phyloP scores from a whole-genome alignment of 2,113 vertebrate species.

The Paramisgurnus dabryanus region DNA sequence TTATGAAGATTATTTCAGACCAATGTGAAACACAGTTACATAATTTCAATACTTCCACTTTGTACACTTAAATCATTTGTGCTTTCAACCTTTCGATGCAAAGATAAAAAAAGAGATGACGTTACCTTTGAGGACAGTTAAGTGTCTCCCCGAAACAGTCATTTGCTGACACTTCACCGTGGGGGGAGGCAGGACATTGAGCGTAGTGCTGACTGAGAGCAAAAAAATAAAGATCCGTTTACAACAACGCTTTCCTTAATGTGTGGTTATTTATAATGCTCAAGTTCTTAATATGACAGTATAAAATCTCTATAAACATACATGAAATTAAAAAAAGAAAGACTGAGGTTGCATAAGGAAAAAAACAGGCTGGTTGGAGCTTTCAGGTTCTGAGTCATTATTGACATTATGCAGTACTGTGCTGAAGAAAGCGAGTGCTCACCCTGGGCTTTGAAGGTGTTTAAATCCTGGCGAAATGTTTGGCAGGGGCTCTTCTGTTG shows the following conservation, averaged over 20 bases:
- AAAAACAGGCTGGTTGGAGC: too few relatives aligned
- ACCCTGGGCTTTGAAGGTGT: slow-evolving; percentile 86
- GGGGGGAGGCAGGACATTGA: slow-evolving; percentile 85
- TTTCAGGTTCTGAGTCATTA: not conserved
- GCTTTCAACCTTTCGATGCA: not conserved
- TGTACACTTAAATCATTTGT: not conserved
- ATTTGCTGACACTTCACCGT: slow-evolving; percentile 84
- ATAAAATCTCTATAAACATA: not conserved
- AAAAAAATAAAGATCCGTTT: not conserved
- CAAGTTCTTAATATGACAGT: not conserved
- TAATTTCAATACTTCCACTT: not conserved
- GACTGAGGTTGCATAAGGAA: too few relatives aligned
- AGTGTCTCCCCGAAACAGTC: slow-evolving; percentile 83
- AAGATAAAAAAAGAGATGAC: not conserved
- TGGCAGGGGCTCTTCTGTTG: slow-evolving; percentile 81
- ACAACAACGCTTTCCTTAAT: not conserved
- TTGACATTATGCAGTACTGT: not conserved
- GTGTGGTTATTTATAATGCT: not conserved
- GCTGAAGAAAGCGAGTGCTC: not conserved
- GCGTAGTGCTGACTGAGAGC: slow-evolving; percentile 79
- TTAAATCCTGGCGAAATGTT: slow-evolving; percentile 82
- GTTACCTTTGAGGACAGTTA: slow-evolving; percentile 84
- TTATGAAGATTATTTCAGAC: not conserved
- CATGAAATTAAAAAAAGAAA: not conserved
- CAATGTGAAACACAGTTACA: not conserved